phyloP scores from a whole-genome alignment of 2,888 invertebrate species.

The Stenurella melanura region DNA sequence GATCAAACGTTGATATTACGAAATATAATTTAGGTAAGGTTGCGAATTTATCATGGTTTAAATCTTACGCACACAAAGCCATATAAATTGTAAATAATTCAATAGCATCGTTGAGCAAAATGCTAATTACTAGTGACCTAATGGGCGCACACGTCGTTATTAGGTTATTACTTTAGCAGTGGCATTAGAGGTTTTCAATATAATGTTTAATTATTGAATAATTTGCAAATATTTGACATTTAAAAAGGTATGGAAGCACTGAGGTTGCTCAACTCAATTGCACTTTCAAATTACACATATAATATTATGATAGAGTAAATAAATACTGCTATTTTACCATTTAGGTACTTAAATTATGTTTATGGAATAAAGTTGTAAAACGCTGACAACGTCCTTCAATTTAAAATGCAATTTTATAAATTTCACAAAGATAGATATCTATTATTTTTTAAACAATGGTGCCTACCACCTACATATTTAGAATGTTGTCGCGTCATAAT shows the following conservation, averaged over 20 bases:
- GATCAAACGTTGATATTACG: background rate
- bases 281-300: conserved; percentile 23
- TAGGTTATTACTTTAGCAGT: background rate
- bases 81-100: background rate
- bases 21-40: background rate
- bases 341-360: background rate
- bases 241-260: conserved; percentile 29
- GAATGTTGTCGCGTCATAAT: too few relatives aligned
- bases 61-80: background rate
- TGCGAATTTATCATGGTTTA: background rate
- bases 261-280: conserved; percentile 21
- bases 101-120: background rate
- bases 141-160: background rate
- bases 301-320: background rate
- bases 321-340: background rate
- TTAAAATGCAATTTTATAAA: too few relatives aligned
- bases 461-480: too few relatives aligned
- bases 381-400: too few relatives aligned
- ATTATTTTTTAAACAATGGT: too few relatives aligned
- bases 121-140: background rate
- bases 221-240: conserved; percentile 45
- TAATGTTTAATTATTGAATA: conserved; percentile 37
- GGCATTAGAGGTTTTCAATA: conserved; percentile 1
- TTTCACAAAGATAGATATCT: too few relatives aligned
- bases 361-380: background rate